phyloP scores from a whole-genome alignment of 1,140 invertebrate species.

The Drosophila serrata region DNA sequence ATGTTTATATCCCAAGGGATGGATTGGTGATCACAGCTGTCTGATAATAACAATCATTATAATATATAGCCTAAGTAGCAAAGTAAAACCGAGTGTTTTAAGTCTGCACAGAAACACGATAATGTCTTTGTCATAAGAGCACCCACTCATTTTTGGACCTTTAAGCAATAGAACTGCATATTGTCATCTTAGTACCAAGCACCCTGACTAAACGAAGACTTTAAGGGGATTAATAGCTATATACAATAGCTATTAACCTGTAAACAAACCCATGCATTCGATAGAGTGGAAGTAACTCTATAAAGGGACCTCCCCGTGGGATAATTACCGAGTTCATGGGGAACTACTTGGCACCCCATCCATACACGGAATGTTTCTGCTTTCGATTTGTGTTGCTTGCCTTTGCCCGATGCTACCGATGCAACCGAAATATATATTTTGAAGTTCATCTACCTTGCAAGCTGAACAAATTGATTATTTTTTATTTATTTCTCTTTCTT shows the following conservation, averaged over 20 bases:
- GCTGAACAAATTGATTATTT: slow-evolving; percentile 46
- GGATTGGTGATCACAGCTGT: slow-evolving; percentile 19
- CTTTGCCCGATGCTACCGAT: slow-evolving; percentile 38
- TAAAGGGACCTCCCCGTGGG: slow-evolving; percentile 7
- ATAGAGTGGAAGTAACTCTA: slow-evolving; percentile 9
- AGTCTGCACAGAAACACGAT: slow-evolving; percentile 14
- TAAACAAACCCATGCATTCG: background rate
- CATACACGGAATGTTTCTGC: slow-evolving; percentile 19
- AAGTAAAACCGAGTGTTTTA: slow-evolving; percentile 12
- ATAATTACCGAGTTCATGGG: slow-evolving; percentile 27
- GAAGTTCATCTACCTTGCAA: slow-evolving; percentile 43
- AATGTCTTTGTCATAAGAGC: slow-evolving; percentile 30
- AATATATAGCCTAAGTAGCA: slow-evolving; percentile 20
- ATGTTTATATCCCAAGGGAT: slow-evolving; percentile 26
- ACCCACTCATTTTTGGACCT: slow-evolving; percentile 21
- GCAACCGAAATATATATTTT: slow-evolving; percentile 41
- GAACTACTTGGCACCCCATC: slow-evolving; percentile 16
- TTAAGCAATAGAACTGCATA: slow-evolving; percentile 16
- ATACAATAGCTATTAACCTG: background rate
- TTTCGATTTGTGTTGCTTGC: slow-evolving; percentile 40
- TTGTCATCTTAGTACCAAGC: slow-evolving; percentile 25
- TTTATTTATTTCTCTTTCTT: slow-evolving; percentile 34
- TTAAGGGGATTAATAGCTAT: background rate
- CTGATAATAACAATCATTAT: slow-evolving; percentile 23
- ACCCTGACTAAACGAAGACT: slow-evolving; percentile 9